A percentile compares a stretch with the other conserved stretches of the same genome.
Evolutionary conservation across 2,888 invertebrate genomes (phyloP).

Genomic region (Parochlus steinenii): DNA sequence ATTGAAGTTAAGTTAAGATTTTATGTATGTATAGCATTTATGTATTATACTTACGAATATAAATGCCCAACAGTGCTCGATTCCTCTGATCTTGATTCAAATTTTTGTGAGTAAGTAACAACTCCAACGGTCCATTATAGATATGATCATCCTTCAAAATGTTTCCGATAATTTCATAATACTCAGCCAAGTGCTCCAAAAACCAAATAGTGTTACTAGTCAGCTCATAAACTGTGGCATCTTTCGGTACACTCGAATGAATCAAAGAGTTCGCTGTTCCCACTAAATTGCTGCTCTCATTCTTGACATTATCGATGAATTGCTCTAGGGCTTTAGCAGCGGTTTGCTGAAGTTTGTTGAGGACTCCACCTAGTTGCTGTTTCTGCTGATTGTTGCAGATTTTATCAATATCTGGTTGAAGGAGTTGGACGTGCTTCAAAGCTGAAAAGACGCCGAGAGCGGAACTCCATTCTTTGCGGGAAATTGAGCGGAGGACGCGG

Average conservation of each 20-base stretch:
- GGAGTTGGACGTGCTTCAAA: constrained; percentile 53
- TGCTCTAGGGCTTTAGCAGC: constrained; percentile 68
- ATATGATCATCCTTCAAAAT: constrained; percentile 43
- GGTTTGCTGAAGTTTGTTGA: constrained; percentile 56
- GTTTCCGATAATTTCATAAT: constrained; percentile 52
- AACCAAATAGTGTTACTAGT: constrained; percentile 90
- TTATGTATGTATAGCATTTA: constrained; percentile 1
- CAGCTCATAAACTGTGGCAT: constrained; percentile 95
- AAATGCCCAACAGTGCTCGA: constrained; percentile 55
- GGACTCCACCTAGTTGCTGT: constrained; percentile 53
- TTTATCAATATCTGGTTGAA: constrained; percentile 67
- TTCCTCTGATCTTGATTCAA: constrained; percentile 35
- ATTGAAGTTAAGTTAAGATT: constrained; percentile 14
- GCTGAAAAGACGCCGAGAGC: constrained; percentile 70
- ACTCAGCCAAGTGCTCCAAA: constrained; percentile 68
- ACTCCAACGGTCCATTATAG: constrained; percentile 36
- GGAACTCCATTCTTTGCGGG: constrained; percentile 60
- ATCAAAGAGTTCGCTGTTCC: constrained; percentile 22
- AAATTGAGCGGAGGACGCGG: constrained; percentile 56
- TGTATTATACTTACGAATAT: constrained; percentile 50
- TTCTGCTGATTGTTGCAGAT: constrained; percentile 53
- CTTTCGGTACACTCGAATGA: constrained; percentile 47
- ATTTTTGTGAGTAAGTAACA: constrained; percentile 32
- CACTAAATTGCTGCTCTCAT: constrained; percentile 52
- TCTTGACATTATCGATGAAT: constrained; percentile 74